Conservation (phyloP, 2,797 vertebrate genomes). For the Sebastes cheni region DNA sequence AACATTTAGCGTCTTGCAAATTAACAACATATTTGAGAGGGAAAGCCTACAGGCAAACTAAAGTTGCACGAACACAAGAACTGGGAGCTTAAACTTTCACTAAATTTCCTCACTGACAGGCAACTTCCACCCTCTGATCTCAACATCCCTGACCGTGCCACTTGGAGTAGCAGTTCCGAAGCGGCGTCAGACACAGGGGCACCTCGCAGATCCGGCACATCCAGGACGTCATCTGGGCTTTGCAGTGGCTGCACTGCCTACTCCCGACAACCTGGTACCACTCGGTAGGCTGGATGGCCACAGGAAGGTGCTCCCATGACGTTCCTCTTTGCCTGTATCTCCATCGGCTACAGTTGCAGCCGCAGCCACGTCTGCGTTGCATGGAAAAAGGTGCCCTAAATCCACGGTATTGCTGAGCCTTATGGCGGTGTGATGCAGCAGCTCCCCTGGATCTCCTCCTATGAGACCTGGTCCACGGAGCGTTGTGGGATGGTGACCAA, state of each 20-base stretch:
- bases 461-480: neutral
- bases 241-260: slow-evolving; percentile 1
- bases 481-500: no score
- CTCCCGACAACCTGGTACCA: slow-evolving; percentile 1
- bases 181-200: slow-evolving; percentile 18
- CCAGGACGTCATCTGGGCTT: slow-evolving; percentile 8
- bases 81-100: neutral
- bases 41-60: neutral
- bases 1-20: neutral
- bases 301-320: slow-evolving; percentile 8
- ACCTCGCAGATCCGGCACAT: slow-evolving; percentile 14
- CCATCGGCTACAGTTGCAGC: neutral
- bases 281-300: neutral
- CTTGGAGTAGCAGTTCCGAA: slow-evolving; percentile 17
- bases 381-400: neutral
- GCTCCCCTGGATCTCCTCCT: neutral
- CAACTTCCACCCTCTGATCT: neutral
- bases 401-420: no score
- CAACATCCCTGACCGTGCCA: slow-evolving; percentile 6
- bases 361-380: neutral
- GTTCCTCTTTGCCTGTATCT: neutral
- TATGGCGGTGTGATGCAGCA: neutral
- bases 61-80: neutral
- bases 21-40: neutral
- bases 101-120: neutral